phyloP scores from a whole-genome alignment of 2,113 vertebrate species.

The Antigone vipio region DNA sequence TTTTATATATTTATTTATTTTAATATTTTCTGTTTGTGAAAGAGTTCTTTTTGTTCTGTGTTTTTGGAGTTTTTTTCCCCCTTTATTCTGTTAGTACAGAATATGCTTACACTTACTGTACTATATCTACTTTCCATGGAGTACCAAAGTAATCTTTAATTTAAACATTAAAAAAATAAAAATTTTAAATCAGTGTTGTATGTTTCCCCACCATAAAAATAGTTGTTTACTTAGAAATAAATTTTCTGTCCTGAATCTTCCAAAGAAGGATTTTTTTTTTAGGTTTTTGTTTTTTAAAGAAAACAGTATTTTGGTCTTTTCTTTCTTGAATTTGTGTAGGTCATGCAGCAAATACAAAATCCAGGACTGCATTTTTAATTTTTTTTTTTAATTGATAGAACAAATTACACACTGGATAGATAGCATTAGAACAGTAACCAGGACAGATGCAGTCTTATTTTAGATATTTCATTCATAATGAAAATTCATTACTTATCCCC shows the following conservation, averaged over 20 bases:
- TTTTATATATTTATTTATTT: background rate
- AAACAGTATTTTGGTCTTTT: background rate
- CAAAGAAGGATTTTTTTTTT: background rate
- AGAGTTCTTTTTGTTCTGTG: background rate
- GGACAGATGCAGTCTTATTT: background rate
- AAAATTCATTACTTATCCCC: background rate
- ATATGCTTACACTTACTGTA: background rate
- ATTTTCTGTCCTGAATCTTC: background rate
- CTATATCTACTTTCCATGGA: background rate
- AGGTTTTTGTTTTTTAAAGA: background rate
- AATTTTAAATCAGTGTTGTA: background rate
- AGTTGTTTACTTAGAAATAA: background rate
- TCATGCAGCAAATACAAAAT: background rate
- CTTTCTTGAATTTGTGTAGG: background rate
- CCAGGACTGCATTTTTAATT: background rate
- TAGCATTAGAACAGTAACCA: background rate
- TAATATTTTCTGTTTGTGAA: background rate
- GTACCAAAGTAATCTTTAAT: background rate
- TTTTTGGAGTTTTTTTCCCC: background rate
- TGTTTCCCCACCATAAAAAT: background rate
- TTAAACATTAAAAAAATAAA: background rate
- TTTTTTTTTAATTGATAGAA: background rate
- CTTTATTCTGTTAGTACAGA: background rate
- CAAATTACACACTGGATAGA: background rate
- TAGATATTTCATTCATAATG: background rate